Evolutionary conservation across 2,888 invertebrate species (phyloP).

Genomic region (Chironomus riparius): DNA sequence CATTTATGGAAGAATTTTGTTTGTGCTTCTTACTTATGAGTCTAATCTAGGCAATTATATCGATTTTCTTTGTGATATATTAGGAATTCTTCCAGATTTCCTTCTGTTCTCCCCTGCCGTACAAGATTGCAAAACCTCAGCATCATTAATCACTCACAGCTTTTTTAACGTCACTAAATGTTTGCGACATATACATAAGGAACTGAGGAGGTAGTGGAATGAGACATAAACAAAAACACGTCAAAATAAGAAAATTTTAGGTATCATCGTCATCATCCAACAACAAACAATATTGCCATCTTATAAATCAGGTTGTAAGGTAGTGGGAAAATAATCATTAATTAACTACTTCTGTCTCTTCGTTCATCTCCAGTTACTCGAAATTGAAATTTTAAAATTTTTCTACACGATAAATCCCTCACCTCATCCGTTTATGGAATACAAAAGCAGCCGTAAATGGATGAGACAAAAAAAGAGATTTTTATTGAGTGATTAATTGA

Average conservation of each 20-base stretch:
- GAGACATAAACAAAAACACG: no score
- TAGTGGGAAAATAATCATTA: conserved; percentile 11
- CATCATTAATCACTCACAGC: conserved; percentile 22
- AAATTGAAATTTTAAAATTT: background rate
- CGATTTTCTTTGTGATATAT: conserved; percentile 1
- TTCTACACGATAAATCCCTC: background rate
- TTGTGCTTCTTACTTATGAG: background rate
- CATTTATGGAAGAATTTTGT: no score
- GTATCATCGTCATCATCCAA: background rate
- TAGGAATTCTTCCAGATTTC: background rate
- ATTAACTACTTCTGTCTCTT: conserved; percentile 22
- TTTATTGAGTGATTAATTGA: conserved; percentile 15
- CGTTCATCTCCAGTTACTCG: background rate
- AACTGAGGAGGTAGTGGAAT: background rate
- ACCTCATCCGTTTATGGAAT: background rate
- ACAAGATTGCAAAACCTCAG: conserved; percentile 10
- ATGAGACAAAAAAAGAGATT: background rate
- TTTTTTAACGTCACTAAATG: background rate
- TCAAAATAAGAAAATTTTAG: background rate
- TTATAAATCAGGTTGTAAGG: background rate
- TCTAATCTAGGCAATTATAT: conserved; percentile 13
- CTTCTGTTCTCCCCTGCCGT: no score
- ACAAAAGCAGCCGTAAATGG: background rate
- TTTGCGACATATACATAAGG: background rate
- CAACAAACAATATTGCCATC: background rate